These are phyloP conservation scores for Sinopyrophorus schimmeli DNA, from an alignment of 2,888 invertebrate genomes.

Conservation along the genomic window DNA sequence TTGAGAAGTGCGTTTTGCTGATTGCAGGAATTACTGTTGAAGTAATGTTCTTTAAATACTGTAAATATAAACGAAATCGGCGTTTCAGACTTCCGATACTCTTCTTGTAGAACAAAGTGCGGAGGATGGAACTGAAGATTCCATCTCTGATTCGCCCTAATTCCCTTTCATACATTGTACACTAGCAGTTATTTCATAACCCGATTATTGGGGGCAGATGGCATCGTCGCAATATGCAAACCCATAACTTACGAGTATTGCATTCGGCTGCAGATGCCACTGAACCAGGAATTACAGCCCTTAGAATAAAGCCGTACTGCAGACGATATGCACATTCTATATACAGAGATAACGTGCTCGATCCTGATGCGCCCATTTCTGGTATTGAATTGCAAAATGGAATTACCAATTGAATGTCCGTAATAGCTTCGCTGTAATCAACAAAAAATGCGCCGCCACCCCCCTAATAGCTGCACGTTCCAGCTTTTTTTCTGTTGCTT, in stretches of 20 bases:
- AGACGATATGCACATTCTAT: constrained; percentile 22
- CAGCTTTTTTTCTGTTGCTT: too few species aligned
- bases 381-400: constrained; percentile 21
- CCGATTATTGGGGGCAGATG: constrained; percentile 20
- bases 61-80: too few species aligned
- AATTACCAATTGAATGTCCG: constrained; percentile 2
- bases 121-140: too few species aligned
- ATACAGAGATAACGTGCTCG: constrained; percentile 11
- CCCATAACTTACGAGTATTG: constrained; percentile 27
- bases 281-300: constrained; percentile 24
- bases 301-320: constrained; percentile 20
- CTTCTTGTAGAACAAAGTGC: too few species aligned
- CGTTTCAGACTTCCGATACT: too few species aligned
- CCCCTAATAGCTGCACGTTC: too few species aligned
- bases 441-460: too few species aligned
- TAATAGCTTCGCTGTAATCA: background rate
- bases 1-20: too few species aligned
- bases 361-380: constrained; percentile 14
- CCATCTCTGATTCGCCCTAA: constrained; percentile 12
- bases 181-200: constrained; percentile 17
- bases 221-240: constrained; percentile 26
- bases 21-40: too few species aligned
- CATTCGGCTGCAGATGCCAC: constrained; percentile 25
- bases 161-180: constrained; percentile 6
- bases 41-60: too few species aligned